These are phyloP conservation scores for Argopecten irradians DNA, from an alignment of 1,140 invertebrate species.

Conservation along the genomic window DNA sequence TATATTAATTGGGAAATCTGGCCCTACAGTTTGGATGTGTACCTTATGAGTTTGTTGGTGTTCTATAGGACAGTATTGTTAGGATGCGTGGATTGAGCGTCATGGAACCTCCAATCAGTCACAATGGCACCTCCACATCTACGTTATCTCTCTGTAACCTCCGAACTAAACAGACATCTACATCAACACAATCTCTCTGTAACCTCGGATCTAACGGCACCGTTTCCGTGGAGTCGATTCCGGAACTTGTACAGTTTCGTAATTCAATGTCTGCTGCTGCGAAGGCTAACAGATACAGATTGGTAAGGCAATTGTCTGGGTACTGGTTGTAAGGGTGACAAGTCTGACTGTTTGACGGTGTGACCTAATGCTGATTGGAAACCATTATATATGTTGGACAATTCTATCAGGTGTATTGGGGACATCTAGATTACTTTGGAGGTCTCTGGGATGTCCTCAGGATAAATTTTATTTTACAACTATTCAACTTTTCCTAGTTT, in stretches of 20 bases:
- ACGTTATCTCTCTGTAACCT: background rate
- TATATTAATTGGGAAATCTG: background rate
- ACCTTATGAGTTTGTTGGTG: background rate
- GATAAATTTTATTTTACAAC: too few relatives aligned
- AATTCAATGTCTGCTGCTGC: background rate
- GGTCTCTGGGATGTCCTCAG: too few relatives aligned
- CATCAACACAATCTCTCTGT: background rate
- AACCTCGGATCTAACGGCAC: background rate
- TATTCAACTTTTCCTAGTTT: too few relatives aligned
- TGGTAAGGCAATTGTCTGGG: background rate
- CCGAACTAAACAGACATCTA: too few relatives aligned
- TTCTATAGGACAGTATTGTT: background rate
- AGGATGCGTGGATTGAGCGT: conserved; percentile 7
- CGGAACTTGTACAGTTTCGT: conserved; percentile 16
- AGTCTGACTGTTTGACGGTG: too few relatives aligned
- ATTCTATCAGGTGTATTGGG: too few relatives aligned
- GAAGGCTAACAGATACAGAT: background rate
- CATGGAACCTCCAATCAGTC: background rate
- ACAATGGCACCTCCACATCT: background rate
- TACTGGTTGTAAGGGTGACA: background rate
- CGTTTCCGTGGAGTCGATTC: background rate
- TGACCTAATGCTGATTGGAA: too few relatives aligned
- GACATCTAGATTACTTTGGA: too few relatives aligned
- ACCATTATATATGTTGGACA: too few relatives aligned
- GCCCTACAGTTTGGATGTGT: background rate